Percentiles rank a stretch among this genome's conserved stretches.
These are phyloP conservation scores for Trichomycterus rosablanca DNA, from an alignment of 2,113 vertebrate species.

Conservation along the genomic window DNA sequence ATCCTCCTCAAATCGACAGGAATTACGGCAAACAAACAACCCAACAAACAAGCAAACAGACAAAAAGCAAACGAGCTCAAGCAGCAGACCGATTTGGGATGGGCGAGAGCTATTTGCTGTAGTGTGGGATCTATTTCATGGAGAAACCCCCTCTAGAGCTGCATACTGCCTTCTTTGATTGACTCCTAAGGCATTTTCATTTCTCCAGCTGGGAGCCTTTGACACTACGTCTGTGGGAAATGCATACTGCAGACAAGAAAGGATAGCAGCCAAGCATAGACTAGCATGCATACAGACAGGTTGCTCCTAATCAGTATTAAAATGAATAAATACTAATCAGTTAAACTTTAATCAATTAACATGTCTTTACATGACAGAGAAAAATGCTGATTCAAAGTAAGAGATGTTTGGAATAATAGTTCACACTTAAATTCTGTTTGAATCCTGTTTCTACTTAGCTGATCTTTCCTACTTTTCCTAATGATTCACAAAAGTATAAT, in stretches of 20 bases:
- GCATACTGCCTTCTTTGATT: conserved; percentile 22
- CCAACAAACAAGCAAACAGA: conserved; percentile 69
- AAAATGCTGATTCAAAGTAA: too few species aligned
- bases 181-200: conserved; percentile 15
- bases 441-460: too few species aligned
- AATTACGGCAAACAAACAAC: conserved; percentile 48
- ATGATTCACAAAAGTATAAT: too few species aligned
- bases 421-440: not conserved
- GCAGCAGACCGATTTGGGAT: conserved; percentile 58
- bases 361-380: too few species aligned
- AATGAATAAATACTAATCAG: too few species aligned
- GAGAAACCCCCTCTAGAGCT: conserved; percentile 42
- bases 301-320: too few species aligned
- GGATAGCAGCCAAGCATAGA: too few species aligned
- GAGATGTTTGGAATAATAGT: too few species aligned
- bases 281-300: too few species aligned
- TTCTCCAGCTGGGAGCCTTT: conserved; percentile 28
- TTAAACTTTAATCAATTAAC: too few species aligned
- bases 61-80: conserved; percentile 65
- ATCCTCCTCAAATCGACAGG: conserved; percentile 42
- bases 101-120: conserved; percentile 62
- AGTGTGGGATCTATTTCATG: conserved; percentile 62
- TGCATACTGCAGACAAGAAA: too few species aligned
- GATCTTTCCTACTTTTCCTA: too few species aligned
- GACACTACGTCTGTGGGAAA: conserved; percentile 2